Base-by-base conservation (phyloP, 2,888 invertebrate genomes). In the Acrobasis repandana region DNA sequence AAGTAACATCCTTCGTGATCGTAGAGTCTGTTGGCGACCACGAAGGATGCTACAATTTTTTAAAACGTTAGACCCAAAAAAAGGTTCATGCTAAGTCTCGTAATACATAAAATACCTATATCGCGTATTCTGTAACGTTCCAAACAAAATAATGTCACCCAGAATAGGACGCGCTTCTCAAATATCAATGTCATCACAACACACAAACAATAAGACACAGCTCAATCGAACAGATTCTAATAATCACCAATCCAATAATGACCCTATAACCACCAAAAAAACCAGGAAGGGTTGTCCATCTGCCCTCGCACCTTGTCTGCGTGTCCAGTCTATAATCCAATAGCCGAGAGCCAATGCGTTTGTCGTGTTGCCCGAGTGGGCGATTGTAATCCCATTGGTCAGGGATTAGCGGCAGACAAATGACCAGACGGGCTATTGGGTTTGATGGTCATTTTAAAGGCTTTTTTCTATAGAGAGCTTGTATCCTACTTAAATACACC, bases 301-400 rank as follows among this genome's bases (percentile, higher is more conserved):
- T 62, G 65, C 57, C 52, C 11, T 9, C 1, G 60, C 67, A 63
- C 67, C 68, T 73, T 63, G 63, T 61, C 65, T 70, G 66, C 74
- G 66, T 76, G 72, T 71, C 74, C 72, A 71, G 66, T 52, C 56
- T 65, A 43, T 86, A 88, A 90, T 89, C 88, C 87, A 77, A 85
- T 86, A 81, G 64, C 58, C 61, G 61, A 68, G 83, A n/a, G n/a
- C n/a, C n/a, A n/a, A 90, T 88, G 89, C 80, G 76, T 83, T 83
- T 85, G 73, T 75, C 85, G 66, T 88, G 90, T 90, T 79, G 80
- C 51, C 58, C 63, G 61, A 51, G 62, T 20, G 38, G 16, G n/a
- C 54, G n/a, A 14, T 16, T 20, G 18, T 88, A 90, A 91, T 90
- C 89, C 85, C 65, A 80, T 88, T 83, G 73, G 65, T 16, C 61